Base-by-base conservation (phyloP, 1,140 invertebrate genomes). In the Nephila pilipes region DNA sequence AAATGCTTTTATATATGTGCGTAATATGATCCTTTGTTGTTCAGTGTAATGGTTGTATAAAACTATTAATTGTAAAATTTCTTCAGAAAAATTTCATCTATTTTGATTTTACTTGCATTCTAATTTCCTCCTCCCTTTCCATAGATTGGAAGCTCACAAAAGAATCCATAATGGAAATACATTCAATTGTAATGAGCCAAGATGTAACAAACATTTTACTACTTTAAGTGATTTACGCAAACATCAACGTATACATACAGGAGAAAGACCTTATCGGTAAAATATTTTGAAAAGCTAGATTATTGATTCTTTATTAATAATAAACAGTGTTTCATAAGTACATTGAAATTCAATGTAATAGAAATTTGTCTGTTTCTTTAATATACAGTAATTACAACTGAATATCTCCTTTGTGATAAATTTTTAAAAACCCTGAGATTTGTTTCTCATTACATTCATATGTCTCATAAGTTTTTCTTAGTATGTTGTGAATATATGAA, bases 171-270 rank as follows among this genome's bases (percentile, higher is more conserved):
- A 97, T 95, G 98, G 98, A 18, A 97, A 99, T 95, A 99, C 98
- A n/a, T 99, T 99, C 95, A 98, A 99, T 95, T 99, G 98, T 96
- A 96, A 97, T 95, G 96, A 97, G 93, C 96, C 96, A 94, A 97
- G 97, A 92, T 99, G 98, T 95, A 96, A 97, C 80, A 99, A 99
- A 95, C 98, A 97, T 95, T 99, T 99, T 95, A 99, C 98, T 14
- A 99, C 98, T 55, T 96, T 98, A 80, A 98, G 98, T 95, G 98
- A 99, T 96, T 96, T 99, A 94, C 98, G 98, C 95, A 99, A 99
- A 97, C 98, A 99, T 95, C 97, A 97, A 94, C 96, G 98, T 92
- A 98, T 98, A 75, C 98, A 99, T 95, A 99, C 98, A 87, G 97
- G 98, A 95, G 98, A 99, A 96, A 97, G 98, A 95, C 98, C 98